Percentiles rank a stretch among this genome's conserved stretches.
Conservation (phyloP, 2,888 invertebrate genomes). For the Erebia epiphron region DNA sequence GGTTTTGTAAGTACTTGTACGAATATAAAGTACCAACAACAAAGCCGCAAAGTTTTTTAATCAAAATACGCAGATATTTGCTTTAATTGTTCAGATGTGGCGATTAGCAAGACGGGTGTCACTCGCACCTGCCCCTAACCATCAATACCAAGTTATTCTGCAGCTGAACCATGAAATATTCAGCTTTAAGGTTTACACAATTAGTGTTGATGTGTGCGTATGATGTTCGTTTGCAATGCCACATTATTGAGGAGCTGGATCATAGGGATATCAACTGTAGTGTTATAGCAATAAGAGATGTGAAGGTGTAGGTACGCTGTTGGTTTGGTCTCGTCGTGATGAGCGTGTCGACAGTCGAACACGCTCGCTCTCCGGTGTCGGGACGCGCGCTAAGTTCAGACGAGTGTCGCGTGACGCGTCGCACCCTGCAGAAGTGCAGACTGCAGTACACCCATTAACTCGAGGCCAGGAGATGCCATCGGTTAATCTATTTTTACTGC, state of each 20-base stretch:
- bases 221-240: not conserved
- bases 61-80: constrained; percentile 35
- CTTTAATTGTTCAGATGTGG: constrained; percentile 31
- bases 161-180: not conserved
- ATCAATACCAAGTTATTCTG: not conserved
- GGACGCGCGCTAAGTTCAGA: constrained; percentile 5
- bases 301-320: not conserved
- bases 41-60: constrained; percentile 40
- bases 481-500: constrained; percentile 6
- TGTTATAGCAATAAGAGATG: not conserved
- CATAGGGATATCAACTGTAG: not conserved
- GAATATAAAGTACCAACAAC: not conserved
- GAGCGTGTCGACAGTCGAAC: constrained; percentile 12
- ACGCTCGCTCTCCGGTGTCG: constrained; percentile 3
- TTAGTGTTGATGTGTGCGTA: not conserved
- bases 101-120: constrained; percentile 45
- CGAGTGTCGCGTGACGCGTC: not conserved
- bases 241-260: not conserved
- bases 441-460: not conserved
- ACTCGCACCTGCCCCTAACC: constrained; percentile 42
- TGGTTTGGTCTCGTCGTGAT: not conserved
- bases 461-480: not conserved
- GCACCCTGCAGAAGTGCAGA: no score
- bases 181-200: no score
- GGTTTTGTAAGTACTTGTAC: not conserved